phyloP scores from a whole-genome alignment of 2,888 invertebrate species.

The Parasteatoda lunata region DNA sequence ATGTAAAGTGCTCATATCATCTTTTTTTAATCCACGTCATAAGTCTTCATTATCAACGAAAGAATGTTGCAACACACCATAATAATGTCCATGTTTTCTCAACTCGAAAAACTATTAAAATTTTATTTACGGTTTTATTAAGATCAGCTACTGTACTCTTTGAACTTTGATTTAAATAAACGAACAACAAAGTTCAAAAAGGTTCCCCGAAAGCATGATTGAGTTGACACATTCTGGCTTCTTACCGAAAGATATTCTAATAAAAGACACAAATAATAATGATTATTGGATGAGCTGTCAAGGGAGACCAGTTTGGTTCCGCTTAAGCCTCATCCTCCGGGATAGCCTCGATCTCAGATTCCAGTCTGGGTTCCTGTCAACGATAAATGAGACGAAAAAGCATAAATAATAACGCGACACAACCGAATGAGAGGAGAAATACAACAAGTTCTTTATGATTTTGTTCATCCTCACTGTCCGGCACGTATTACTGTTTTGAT shows the following conservation, averaged over 20 bases:
- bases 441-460: conserved; percentile 43
- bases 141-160: not conserved
- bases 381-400: conserved; percentile 25
- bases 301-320: conserved; percentile 6
- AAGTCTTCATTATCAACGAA: too few species aligned
- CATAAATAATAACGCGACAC: conserved; percentile 43
- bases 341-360: conserved; percentile 4
- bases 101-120: too few species aligned
- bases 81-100: too few species aligned
- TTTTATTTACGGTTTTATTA: too few species aligned
- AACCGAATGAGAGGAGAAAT: conserved; percentile 3
- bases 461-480: not conserved
- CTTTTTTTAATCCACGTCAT: too few species aligned
- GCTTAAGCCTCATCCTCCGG: not conserved
- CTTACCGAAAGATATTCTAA: not conserved
- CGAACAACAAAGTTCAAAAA: not conserved
- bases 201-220: not conserved
- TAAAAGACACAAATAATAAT: conserved; percentile 1
- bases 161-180: conserved; percentile 2
- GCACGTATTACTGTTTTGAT: conserved; percentile 26
- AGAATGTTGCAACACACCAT: too few species aligned
- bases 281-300: not conserved
- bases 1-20: too few species aligned
- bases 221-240: not conserved
- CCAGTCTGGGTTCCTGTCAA: conserved; percentile 10